Percentiles rank a stretch among this genome's conserved stretches.
phyloP scores from a whole-genome alignment of 2,797 vertebrate genomes.

The Euphonia xanthogaster region DNA sequence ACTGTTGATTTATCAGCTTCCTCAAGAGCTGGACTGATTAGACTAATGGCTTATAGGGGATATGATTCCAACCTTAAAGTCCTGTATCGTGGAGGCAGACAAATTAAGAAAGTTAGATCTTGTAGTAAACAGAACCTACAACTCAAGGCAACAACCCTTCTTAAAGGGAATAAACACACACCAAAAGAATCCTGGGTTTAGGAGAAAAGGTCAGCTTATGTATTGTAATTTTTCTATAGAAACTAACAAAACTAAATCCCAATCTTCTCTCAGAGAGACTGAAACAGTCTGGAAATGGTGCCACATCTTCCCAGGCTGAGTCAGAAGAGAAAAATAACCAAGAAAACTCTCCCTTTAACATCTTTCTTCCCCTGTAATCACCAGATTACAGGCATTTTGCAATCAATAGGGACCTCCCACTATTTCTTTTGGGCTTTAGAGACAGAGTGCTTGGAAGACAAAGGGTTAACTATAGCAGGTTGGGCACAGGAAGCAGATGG shows the following conservation, averaged over 20 bases:
- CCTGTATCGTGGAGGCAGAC: background rate
- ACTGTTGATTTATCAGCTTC: constrained; percentile 15
- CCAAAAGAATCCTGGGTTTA: background rate
- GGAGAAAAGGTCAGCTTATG: background rate
- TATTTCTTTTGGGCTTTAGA: background rate
- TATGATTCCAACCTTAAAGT: background rate
- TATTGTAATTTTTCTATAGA: background rate
- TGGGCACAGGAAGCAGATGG: background rate
- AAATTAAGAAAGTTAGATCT: background rate
- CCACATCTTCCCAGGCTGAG: background rate
- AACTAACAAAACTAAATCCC: background rate
- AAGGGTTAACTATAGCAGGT: background rate
- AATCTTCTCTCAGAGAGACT: background rate
- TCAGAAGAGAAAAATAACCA: background rate
- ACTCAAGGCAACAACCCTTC: background rate
- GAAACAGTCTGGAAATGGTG: background rate
- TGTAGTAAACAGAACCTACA: background rate
- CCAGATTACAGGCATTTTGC: background rate
- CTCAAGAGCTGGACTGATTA: background rate
- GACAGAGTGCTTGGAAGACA: background rate
- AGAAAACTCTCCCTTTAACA: background rate
- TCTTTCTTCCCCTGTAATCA: background rate
- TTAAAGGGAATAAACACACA: background rate
- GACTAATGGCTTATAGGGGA: background rate
- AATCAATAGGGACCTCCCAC: background rate